Percentiles rank a stretch among this genome's conserved stretches.
Evolutionary conservation across 2,797 vertebrate genomes (phyloP).

Genomic region (Phoxinus dragarum): DNA sequence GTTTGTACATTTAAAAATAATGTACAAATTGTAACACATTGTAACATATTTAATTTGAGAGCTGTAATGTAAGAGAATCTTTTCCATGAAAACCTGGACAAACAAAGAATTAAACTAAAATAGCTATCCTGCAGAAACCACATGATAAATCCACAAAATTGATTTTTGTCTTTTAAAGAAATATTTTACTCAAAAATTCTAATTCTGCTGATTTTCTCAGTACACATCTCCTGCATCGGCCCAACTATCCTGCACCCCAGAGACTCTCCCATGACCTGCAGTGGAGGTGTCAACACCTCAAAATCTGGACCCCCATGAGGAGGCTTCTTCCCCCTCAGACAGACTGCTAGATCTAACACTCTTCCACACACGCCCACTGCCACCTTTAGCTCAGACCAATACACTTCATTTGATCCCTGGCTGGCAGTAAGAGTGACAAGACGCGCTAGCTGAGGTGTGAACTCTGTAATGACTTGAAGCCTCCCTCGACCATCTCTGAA

Average conservation of each 20-base stretch:
- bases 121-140: neutral
- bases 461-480: constrained; percentile 34
- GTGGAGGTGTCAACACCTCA: constrained; percentile 53
- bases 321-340: constrained; percentile 44
- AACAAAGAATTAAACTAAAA: neutral
- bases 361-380: constrained; percentile 25
- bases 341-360: constrained; percentile 63
- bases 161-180: neutral
- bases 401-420: constrained; percentile 34
- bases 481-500: constrained; percentile 11
- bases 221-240: neutral
- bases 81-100: no score
- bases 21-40: no score
- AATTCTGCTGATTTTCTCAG: neutral
- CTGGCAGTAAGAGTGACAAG: constrained; percentile 22
- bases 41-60: no score
- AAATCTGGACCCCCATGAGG: constrained; percentile 50
- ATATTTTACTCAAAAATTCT: neutral
- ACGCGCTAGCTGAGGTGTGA: constrained; percentile 25
- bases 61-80: no score
- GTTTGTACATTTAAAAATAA: no score
- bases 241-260: neutral
- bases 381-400: constrained; percentile 36
- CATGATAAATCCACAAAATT: neutral
- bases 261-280: constrained; percentile 61